These are phyloP conservation scores for Chrysopilus asiliformis DNA, from an alignment of 2,888 invertebrate species.

Conservation along the genomic window DNA sequence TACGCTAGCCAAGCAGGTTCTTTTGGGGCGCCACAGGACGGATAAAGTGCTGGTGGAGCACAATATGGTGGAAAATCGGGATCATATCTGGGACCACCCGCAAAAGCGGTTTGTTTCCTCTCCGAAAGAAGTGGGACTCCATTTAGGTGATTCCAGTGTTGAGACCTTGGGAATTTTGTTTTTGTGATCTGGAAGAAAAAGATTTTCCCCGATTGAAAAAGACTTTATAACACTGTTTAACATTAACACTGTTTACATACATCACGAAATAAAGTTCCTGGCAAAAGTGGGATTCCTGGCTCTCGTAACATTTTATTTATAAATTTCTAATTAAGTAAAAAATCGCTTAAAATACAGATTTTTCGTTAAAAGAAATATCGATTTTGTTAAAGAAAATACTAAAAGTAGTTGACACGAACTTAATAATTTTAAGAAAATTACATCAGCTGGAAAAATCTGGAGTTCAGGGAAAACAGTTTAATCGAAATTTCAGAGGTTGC, in stretches of 20 bases:
- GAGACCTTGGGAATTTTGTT: conserved; percentile 47
- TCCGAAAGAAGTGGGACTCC: conserved; percentile 49
- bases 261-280: conserved; percentile 55
- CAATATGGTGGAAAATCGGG: conserved; percentile 35
- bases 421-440: too few relatives aligned
- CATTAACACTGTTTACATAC: conserved; percentile 40
- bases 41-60: conserved; percentile 53
- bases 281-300: conserved; percentile 56
- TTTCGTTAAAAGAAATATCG: too few relatives aligned
- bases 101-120: conserved; percentile 43
- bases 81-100: conserved; percentile 41
- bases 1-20: conserved; percentile 76
- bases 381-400: too few relatives aligned
- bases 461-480: too few relatives aligned
- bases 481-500: too few relatives aligned
- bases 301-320: conserved; percentile 44
- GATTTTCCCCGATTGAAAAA: conserved; percentile 6
- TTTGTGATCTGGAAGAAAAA: conserved; percentile 42
- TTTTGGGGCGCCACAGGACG: conserved; percentile 58
- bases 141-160: conserved; percentile 46
- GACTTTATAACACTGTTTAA: too few relatives aligned
- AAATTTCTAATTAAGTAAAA: too few relatives aligned
- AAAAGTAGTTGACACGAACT: too few relatives aligned
- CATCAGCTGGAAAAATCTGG: too few relatives aligned
- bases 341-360: too few relatives aligned